Evolutionary conservation across 2,797 vertebrate genomes (phyloP), one percentile per base, ranked within the genome.

Genomic region (Leptatherina wallacei): DNA sequence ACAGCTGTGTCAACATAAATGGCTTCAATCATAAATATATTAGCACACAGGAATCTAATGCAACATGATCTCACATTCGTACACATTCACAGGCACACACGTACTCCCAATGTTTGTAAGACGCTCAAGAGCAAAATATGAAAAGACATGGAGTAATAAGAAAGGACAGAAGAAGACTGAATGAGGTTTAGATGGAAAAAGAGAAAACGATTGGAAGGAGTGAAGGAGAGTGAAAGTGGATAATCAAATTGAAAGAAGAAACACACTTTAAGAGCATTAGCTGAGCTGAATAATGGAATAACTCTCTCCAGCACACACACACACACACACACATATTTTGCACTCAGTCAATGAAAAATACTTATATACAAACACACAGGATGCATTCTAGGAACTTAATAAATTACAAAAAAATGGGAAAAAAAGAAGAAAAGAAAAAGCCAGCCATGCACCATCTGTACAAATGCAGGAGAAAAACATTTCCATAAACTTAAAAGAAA

Each of bases 261-360:
- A 92, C 94, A 87, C 91, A 80, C 65, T 75, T 62, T 78, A 89
- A 84, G 72, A 92, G 92, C 95, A 91, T 95, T 91, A 92, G 93
- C 92, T 83, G 79, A 88, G 85, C 89, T 88, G 80, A 89, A 94
- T 89, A 89, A 90, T 94, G 93, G 86, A 90, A 87, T 87, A 90
- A 84, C 59, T 82, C 85, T 76, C 68, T 77, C 59, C 58, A 49
- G 24, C 57, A 63, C 33, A 66, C 30, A 32, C 30, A 63, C 24
- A 27, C 24, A 27, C 24, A 27, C 61, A 63, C 51, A 67, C 61
- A 64, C 58, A 72, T 55, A 22, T n/a, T 78, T 14, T n/a, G 6
- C 42, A 36, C 57, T 9, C 78, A 60, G 65, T 73, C 80, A 69
- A 66, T 14, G 33, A 63, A 76, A 65, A 70, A 71, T 63, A 73